Evolutionary conservation across 2,113 vertebrate species (phyloP), one percentile per base, ranked within the genome.

Genomic region (Proteles cristata): DNA sequence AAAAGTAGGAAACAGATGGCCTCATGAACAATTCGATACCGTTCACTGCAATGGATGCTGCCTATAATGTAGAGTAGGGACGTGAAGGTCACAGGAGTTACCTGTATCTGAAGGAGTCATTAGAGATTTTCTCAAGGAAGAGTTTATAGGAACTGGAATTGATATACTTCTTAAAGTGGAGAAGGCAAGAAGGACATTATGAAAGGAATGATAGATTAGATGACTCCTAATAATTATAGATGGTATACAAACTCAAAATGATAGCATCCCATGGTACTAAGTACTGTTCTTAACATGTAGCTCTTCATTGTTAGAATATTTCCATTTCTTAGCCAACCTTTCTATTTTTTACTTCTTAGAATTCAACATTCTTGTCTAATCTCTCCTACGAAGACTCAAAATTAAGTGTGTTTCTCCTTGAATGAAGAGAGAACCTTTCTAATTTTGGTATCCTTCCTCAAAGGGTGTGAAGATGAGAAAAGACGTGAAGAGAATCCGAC

Each of bases 391-490:
- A 55, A 97, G n/a, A 21, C 79, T 95, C n/a, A 94, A 53, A 65
- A 16, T 95, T 66, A 77, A 77, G 7, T 97, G 33, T 90, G 6
- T 88, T 96, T 93, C 6, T 94, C 85, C 69, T 96, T 79, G 65
- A 92, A 17, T 50, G 96, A 96, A 93, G 4, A 94, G 48, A 92
- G 4, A 93, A 48, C 1, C 4, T 97, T 94, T 92, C 19, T 97
- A 81, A 95, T 96, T 61, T 92, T 80, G 66, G 53, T 90, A 98
- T 82, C 98, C 69, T 98, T 98, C 71, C 96, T 99, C 77, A 99
- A 99, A 99, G 99, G 99, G 99, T 97, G 99, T 99, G 97, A 99
- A 99, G 98, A 99, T 99, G 99, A 99, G 99, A 97, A 99, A 99
- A 98, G 99, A 99, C 97, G 99, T 99, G 97, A 99, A 99, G 98